Evolutionary conservation across 2,797 vertebrate genomes (phyloP).

Genomic region (Gastrophryne carolinensis): DNA sequence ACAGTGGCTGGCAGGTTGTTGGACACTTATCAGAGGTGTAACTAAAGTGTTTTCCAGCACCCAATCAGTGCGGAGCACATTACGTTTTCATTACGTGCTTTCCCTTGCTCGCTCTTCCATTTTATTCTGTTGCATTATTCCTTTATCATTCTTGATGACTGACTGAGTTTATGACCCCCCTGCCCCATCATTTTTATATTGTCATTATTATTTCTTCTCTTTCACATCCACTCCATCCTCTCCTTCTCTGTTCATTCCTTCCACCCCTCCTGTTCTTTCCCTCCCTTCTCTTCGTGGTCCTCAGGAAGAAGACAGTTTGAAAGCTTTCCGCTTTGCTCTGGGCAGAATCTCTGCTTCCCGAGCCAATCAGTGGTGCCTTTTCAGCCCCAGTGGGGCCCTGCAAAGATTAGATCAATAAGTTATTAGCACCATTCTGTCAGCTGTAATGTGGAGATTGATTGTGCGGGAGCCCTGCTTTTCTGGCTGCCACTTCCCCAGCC

Average conservation of each 20-base stretch:
- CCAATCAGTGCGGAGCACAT: too few species aligned
- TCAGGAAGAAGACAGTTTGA: constrained; percentile 66
- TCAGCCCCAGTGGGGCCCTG: constrained; percentile 82
- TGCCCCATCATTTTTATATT: not conserved
- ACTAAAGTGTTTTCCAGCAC: too few species aligned
- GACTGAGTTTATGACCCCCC: not conserved
- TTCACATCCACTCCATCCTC: not conserved
- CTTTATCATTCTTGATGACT: not conserved
- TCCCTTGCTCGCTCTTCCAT: too few species aligned
- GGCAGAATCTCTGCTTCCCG: constrained; percentile 73
- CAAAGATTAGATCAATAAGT: constrained; percentile 96
- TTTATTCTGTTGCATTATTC: not conserved
- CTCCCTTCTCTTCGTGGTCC: constrained; percentile 49
- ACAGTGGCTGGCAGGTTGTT: too few species aligned
- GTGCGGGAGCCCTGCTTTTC: constrained; percentile 77
- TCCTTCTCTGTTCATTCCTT: not conserved
- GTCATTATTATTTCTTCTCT: not conserved
- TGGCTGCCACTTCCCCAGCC: constrained; percentile 78
- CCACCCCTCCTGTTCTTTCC: constrained; percentile 10
- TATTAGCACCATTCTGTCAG: constrained; percentile 99
- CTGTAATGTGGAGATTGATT: constrained; percentile 99
- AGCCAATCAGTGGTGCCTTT: constrained; percentile 91
- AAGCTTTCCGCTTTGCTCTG: constrained; percentile 68
- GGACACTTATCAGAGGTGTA: too few species aligned
- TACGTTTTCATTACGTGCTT: too few species aligned